Evolutionary conservation across 2,797 vertebrate species (phyloP), one percentile per base, ranked within the genome.

Genomic region (Enteromius trimaculatus): DNA sequence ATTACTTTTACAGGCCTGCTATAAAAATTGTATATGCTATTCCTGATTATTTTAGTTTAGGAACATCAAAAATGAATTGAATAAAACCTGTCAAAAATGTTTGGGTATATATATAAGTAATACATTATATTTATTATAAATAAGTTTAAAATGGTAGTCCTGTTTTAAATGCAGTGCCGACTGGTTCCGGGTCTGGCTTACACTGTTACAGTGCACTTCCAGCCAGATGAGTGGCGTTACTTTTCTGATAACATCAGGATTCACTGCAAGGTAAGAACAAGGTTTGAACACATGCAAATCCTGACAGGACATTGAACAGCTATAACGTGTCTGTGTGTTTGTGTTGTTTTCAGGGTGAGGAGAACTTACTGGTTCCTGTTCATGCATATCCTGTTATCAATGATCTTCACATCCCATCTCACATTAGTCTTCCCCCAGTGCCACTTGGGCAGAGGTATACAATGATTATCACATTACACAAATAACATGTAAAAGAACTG

Each of bases 191-290:
- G 98, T 82, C 93, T 99, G 72, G 94, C 96, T 13, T 95, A 96
- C 78, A 88, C 70, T 0, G 71, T 97, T 84, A 94, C 90, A 29
- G 86, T 98, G 62, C 91, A 90, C 21, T 98, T 99, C 90, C 93
- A 90, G 77, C 96, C 98, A 10, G 94, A 98, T 76, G 97, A 98
- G 89, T 99, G 97, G 97, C 91, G 95, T 0, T 98, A 99, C 91
- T 99, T 97, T 88, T 96, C 96, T 19, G 98, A 99, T 90, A 96
- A 96, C 89, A 87, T 99, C 70, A 94, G 92, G 34, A 86, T 99
- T 91, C 96, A 97, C 89, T 97, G 96, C 87, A 92, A 96, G 96
- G 98, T 98, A 77, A 92, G 91, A 26, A 29, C 58, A n/a, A 11
- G 75, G 4, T 82, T 68, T 82, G 69, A 34, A 34, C 16, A 6